These are phyloP conservation scores for Pseudomyrmex pallidus DNA, from an alignment of 1,140 invertebrate species.

Conservation along the genomic window DNA sequence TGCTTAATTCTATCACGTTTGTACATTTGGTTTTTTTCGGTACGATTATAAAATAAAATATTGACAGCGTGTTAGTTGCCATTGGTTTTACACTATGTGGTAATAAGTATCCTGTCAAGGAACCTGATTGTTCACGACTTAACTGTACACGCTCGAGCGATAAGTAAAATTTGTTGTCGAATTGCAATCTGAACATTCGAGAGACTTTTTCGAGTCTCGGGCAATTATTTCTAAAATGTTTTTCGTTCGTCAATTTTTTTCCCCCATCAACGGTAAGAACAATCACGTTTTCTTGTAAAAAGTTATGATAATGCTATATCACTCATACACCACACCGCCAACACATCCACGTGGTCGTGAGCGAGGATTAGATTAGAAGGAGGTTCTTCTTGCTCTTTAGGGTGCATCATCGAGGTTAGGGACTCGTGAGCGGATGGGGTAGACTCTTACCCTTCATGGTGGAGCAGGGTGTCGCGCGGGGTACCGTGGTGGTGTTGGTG, in stretches of 20 bases:
- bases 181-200: background rate
- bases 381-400: constrained; percentile 68
- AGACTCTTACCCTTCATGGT: constrained; percentile 86
- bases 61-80: constrained; percentile 39
- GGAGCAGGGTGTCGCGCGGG: constrained; percentile 86
- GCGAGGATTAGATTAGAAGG: constrained; percentile 83
- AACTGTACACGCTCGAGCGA: background rate
- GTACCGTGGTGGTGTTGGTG: constrained; percentile 86
- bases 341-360: constrained; percentile 85
- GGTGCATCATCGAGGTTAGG: constrained; percentile 76
- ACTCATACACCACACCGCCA: constrained; percentile 86
- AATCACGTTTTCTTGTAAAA: constrained; percentile 75
- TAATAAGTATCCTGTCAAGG: constrained; percentile 64
- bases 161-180: too few species aligned
- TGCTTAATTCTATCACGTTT: background rate
- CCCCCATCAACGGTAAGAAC: constrained; percentile 49
- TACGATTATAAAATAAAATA: background rate
- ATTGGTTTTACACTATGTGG: constrained; percentile 77
- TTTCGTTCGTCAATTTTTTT: background rate
- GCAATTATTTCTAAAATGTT: background rate
- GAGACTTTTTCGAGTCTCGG: background rate
- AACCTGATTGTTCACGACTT: constrained; percentile 73
- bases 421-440: constrained; percentile 83
- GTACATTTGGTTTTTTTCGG: background rate
- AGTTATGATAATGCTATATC: constrained; percentile 76